phyloP scores from a whole-genome alignment of 1,140 invertebrate genomes.

The Drosophila equinoxialis region DNA sequence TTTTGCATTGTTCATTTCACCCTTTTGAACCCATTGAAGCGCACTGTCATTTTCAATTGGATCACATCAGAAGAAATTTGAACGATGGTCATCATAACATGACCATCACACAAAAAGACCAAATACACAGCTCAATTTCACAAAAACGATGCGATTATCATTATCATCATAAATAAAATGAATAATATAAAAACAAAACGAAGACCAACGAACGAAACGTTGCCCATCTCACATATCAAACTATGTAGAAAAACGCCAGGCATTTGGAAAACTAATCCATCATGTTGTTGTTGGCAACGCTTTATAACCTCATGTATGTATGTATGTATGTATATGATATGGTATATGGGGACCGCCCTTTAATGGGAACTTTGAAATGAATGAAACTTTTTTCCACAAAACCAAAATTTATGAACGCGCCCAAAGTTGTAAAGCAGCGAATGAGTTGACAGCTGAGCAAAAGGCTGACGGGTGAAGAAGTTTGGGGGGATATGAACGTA shows the following conservation, averaged over 20 bases:
- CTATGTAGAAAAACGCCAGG: slow-evolving; percentile 70
- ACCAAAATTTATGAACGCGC: slow-evolving; percentile 64
- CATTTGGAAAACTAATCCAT: slow-evolving; percentile 76
- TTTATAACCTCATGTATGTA: slow-evolving; percentile 16
- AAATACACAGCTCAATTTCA: slow-evolving; percentile 66
- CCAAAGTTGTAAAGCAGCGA: slow-evolving; percentile 71
- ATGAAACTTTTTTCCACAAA: slow-evolving; percentile 57
- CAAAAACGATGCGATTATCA: slow-evolving; percentile 65
- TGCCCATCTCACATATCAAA: slow-evolving; percentile 55
- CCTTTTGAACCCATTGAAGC: background rate
- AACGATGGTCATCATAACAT: slow-evolving; percentile 14
- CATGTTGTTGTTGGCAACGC: slow-evolving; percentile 39
- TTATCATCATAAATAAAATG: slow-evolving; percentile 29
- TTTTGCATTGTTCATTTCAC: no score
- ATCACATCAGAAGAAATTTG: slow-evolving; percentile 29
- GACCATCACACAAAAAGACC: slow-evolving; percentile 13
- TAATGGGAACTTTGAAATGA: slow-evolving; percentile 45
- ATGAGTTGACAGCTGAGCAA: slow-evolving; percentile 68
- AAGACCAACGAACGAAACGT: slow-evolving; percentile 4
- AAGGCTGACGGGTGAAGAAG: background rate
- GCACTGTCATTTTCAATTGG: slow-evolving; percentile 44
- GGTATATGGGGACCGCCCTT: slow-evolving; percentile 48
- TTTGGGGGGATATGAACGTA: background rate
- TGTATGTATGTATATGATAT: slow-evolving; percentile 12
- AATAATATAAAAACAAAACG: background rate